Conservation (phyloP, 2,888 invertebrate species). For the Tetramorium bicarinatum region DNA sequence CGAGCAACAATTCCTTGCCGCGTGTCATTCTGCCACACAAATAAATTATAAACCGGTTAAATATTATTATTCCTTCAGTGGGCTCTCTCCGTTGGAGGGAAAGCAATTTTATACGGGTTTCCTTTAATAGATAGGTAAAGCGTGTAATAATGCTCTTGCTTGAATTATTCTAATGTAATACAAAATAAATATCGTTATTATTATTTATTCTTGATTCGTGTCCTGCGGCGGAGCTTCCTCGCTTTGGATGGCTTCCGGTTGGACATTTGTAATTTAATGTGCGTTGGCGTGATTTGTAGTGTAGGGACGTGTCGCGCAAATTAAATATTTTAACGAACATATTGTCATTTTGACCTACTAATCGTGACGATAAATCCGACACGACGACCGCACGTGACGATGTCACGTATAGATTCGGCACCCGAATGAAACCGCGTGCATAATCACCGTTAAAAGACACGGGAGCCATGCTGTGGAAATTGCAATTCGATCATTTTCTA, state of each 20-base stretch:
- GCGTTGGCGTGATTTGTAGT: too few relatives aligned
- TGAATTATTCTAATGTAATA: background rate
- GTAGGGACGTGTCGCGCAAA: background rate
- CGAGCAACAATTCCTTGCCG: background rate
- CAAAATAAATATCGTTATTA: background rate
- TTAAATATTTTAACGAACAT: background rate
- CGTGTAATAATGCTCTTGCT: background rate
- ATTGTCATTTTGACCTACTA: background rate
- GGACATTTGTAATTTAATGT: too few relatives aligned
- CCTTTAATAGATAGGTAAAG: background rate
- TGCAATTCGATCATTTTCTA: conserved; percentile 15
- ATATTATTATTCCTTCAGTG: background rate
- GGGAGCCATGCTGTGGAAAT: background rate
- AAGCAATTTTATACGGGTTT: background rate
- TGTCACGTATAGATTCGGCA: conserved; percentile 1
- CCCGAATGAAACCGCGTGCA: background rate
- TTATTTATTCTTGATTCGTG: too few relatives aligned
- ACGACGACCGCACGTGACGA: conserved; percentile 6
- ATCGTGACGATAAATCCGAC: background rate
- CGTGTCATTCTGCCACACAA: background rate
- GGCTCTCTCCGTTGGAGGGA: background rate
- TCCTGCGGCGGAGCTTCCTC: too few relatives aligned
- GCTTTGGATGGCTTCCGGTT: too few relatives aligned
- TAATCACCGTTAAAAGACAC: background rate
- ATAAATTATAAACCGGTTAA: background rate